These are phyloP conservation scores for Enteromius paludinosus DNA, from an alignment of 2,797 vertebrate genomes.

Conservation along the genomic window DNA sequence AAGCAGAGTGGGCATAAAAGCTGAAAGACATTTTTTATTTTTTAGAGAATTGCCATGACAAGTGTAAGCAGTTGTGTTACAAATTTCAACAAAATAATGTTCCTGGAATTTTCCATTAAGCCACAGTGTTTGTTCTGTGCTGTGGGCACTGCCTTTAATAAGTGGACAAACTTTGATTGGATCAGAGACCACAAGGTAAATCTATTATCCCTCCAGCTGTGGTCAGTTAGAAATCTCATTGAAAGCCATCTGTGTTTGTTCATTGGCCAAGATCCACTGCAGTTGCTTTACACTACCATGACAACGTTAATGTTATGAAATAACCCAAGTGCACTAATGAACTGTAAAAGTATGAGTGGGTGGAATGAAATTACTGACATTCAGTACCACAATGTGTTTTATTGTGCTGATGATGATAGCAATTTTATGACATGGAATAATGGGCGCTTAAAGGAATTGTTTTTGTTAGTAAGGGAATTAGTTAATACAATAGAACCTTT, in stretches of 20 bases:
- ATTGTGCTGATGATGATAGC: slow-evolving; percentile 10
- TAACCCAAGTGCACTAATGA: background rate
- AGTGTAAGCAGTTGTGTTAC: background rate
- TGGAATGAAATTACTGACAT: slow-evolving; percentile 14
- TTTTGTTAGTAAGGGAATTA: background rate
- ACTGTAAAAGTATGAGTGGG: slow-evolving; percentile 22
- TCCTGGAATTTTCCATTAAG: slow-evolving; percentile 42
- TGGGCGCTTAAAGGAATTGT: background rate
- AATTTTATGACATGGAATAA: background rate
- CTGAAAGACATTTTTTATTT: background rate
- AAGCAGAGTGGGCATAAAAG: background rate
- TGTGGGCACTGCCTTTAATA: background rate
- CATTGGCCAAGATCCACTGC: slow-evolving; percentile 9
- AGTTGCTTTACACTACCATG: slow-evolving; percentile 20
- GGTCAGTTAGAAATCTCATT: slow-evolving; percentile 33
- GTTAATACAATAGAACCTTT: too few species aligned
- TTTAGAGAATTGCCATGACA: background rate
- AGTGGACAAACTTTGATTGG: slow-evolving; percentile 26
- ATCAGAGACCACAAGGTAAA: slow-evolving; percentile 21
- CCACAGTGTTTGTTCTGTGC: background rate
- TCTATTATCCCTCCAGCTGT: slow-evolving; percentile 45
- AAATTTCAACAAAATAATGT: background rate
- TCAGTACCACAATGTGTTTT: background rate
- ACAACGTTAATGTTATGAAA: slow-evolving; percentile 15
- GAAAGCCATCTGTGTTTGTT: slow-evolving; percentile 33